Conservation (phyloP, 2,113 vertebrate species). For the Gracilinanus agilis region DNA sequence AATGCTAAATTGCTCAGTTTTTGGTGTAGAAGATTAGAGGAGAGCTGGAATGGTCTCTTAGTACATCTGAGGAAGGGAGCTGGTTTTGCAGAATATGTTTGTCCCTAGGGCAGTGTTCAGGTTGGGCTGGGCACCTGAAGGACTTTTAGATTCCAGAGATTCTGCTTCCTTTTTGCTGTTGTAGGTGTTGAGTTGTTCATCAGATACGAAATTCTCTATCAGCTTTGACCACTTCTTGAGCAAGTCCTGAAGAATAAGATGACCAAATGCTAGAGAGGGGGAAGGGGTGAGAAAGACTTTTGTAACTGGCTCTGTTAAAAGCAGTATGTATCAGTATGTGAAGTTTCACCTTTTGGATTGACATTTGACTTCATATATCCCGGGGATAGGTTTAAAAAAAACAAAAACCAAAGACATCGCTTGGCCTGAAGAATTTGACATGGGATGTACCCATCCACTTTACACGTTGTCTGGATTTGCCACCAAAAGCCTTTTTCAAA, state of each 20-base stretch:
- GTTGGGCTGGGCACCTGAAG: no score
- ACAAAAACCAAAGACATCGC: background rate
- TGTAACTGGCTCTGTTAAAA: background rate
- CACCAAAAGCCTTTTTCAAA: background rate
- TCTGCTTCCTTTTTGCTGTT: no score
- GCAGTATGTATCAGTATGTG: background rate
- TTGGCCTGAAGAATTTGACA: background rate
- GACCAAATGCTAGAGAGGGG: background rate
- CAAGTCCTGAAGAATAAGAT: background rate
- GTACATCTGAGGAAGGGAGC: no score
- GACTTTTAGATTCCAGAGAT: no score
- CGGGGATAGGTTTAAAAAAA: background rate
- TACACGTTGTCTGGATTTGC: background rate
- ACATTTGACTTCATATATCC: background rate
- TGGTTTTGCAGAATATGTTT: no score
- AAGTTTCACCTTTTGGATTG: background rate
- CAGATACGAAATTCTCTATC: background rate
- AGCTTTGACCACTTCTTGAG: background rate
- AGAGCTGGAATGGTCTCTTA: no score
- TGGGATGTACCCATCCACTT: no score
- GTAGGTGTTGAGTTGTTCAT: background rate
- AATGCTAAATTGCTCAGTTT: no score
- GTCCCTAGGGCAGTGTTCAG: no score
- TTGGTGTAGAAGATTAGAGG: no score
- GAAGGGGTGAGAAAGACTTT: background rate